phyloP scores from a whole-genome alignment of 2,888 invertebrate genomes.

The Mesodorylaimus sp. region DNA sequence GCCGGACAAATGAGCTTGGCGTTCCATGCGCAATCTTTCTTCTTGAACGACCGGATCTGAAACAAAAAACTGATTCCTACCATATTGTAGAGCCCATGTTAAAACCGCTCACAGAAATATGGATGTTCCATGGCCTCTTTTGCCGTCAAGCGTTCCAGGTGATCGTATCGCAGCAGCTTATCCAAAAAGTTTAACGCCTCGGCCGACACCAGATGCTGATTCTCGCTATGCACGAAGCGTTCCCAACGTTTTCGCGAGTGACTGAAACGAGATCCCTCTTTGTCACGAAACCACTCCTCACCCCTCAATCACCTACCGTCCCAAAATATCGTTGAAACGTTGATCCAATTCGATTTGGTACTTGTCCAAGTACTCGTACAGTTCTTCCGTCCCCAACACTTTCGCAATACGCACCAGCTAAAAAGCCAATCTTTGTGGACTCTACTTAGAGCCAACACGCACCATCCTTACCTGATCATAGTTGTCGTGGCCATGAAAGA shows the following conservation, averaged over 20 bases:
- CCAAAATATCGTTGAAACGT: constrained; percentile 94
- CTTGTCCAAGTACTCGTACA: constrained; percentile 97
- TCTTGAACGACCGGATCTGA: neutral
- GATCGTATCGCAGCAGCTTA: constrained; percentile 95
- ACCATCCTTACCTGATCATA: constrained; percentile 73
- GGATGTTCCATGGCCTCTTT: constrained; percentile 99
- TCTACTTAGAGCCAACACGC: too few species aligned
- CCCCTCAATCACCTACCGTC: constrained; percentile 47
- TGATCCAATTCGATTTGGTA: constrained; percentile 99
- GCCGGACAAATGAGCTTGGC: neutral
- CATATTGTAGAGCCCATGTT: too few species aligned
- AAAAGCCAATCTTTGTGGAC: too few species aligned
- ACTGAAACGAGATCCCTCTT: too few species aligned
- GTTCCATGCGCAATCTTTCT: neutral
- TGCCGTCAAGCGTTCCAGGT: constrained; percentile 62
- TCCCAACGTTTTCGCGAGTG: constrained; percentile 99
- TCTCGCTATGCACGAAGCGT: constrained; percentile 89
- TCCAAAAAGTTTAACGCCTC: constrained; percentile 98
- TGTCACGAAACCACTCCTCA: too few species aligned
- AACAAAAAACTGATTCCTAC: too few species aligned
- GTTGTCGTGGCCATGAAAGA: constrained; percentile 99
- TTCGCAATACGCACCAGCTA: constrained; percentile 87
- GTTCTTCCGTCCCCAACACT: constrained; percentile 96
- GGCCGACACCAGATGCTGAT: constrained; percentile 90
- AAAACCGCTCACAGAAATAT: constrained; percentile 57